Evolutionary conservation across 2,113 vertebrate genomes (phyloP).

Genomic region (Calyptomena viridis): DNA sequence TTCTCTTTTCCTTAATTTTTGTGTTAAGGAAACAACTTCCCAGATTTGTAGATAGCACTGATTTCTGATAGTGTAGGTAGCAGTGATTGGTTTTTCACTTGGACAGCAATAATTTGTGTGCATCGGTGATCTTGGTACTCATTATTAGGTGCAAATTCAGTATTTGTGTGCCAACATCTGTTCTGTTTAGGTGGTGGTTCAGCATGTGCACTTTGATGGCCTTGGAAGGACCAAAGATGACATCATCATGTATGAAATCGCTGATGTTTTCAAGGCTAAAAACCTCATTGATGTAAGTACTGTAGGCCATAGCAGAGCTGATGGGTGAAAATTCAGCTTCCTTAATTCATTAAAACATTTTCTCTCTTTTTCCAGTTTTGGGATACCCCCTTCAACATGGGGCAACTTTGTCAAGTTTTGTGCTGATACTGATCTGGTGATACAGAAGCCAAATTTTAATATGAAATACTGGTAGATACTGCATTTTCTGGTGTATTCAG

Average conservation of each 20-base stretch:
- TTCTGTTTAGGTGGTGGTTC: constrained; percentile 86
- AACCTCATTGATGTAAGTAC: constrained; percentile 91
- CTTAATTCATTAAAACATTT: background rate
- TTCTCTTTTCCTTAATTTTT: background rate
- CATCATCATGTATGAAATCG: constrained; percentile 90
- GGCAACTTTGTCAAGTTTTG: background rate
- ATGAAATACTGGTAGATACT: background rate
- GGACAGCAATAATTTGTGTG: background rate
- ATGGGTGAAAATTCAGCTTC: background rate
- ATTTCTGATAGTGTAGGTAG: background rate
- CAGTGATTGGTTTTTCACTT: background rate
- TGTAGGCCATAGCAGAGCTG: background rate
- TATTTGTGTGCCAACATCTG: background rate
- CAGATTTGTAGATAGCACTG: background rate
- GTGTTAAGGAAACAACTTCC: background rate
- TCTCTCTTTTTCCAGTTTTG: background rate
- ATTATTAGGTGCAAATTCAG: background rate
- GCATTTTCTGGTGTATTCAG: background rate
- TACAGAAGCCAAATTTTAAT: background rate
- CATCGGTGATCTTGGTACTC: background rate
- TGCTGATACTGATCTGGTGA: background rate
- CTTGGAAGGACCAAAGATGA: constrained; percentile 95
- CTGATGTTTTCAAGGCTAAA: constrained; percentile 90
- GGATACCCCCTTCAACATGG: background rate
- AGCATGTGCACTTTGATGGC: constrained; percentile 91